Base-by-base conservation (phyloP, 2,797 vertebrate species). In the Anisognathus igniventris region DNA sequence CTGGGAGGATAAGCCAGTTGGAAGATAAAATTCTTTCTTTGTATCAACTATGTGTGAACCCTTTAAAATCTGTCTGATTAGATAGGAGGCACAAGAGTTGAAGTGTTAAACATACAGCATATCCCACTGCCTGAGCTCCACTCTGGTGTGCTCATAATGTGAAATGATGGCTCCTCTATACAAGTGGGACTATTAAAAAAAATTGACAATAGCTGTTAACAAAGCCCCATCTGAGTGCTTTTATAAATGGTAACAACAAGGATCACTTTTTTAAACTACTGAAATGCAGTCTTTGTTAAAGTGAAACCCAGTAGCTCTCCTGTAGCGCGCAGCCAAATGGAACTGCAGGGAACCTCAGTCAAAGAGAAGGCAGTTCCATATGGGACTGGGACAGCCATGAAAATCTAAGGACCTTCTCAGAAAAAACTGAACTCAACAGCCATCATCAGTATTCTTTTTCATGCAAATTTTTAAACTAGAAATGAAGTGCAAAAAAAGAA, bases 11-110 rank as follows among this genome's bases (percentile, higher is more conserved):
- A 95, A 97, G 62, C 88, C 39, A 83, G 72, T 67, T 84, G 81
- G 81, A 95, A 92, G 66, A 93, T 79, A 92, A 93, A 91, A 72
- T 54, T 78, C 62, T 64, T 45, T 90, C 66, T 93, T 86, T 80
- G 40, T 78, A 88, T 39, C 22, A 79, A 67, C 51, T 42, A 30
- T 70, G 28, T 67, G 68, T 77, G 61, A 96, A 70, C 47, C 65
- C 68, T 86, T 94, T 92, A 90, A 87, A 94, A 92, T 86, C 37
- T 61, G 71, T 24, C 20, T 3, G 39, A 91, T 84, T 70, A 76
- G 70, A 54, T 8, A 74, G 73, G 45, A 84, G 74, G 39, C 50
- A 92, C 45, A 93, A 62, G 67, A 94, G 65, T 3, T 42, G 88
- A 73, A 76, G 33, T 76, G 77, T 82, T 93, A 92, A 85, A 79